Evolutionary conservation across 2,797 vertebrate genomes (phyloP).

Genomic region (Pangasius mekongensis): DNA sequence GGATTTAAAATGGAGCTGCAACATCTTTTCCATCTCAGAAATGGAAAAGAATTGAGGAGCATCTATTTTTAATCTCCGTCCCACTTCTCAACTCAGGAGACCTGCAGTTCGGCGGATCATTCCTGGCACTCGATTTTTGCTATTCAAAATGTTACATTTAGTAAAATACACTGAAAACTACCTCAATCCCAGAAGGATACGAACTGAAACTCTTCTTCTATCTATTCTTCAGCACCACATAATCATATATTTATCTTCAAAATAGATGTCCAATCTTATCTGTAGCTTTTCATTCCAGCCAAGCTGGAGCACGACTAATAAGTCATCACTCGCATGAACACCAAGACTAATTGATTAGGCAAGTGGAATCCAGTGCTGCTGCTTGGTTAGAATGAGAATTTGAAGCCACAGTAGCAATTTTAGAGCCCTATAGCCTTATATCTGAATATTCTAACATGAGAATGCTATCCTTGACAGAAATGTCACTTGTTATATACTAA

Average conservation of each 20-base stretch:
- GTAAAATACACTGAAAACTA: not conserved
- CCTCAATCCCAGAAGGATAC: not conserved
- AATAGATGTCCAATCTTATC: slow-evolving; percentile 1
- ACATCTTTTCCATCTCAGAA: slow-evolving; percentile 41
- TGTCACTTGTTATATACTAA: no score
- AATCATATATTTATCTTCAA: not conserved
- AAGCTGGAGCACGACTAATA: not conserved
- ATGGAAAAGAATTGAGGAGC: slow-evolving; percentile 41
- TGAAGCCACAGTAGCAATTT: not conserved
- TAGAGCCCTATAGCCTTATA: not conserved
- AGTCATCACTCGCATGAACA: slow-evolving; percentile 3
- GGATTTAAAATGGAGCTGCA: slow-evolving; percentile 51
- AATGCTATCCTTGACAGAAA: not conserved
- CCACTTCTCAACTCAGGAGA: slow-evolving; percentile 52
- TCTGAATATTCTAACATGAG: not conserved
- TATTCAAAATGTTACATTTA: not conserved
- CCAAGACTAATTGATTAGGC: slow-evolving; percentile 13
- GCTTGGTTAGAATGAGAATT: not conserved
- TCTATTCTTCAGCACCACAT: not conserved
- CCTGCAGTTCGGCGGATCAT: slow-evolving; percentile 36
- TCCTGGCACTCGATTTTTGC: not conserved
- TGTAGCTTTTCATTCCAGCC: not conserved
- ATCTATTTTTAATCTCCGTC: slow-evolving; percentile 60
- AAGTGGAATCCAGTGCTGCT: slow-evolving; percentile 6
- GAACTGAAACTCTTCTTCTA: not conserved